A percentile compares a stretch with the other conserved stretches of the same genome.
phyloP scores from a whole-genome alignment of 2,888 invertebrate species.

The Stenodema calcarata region DNA sequence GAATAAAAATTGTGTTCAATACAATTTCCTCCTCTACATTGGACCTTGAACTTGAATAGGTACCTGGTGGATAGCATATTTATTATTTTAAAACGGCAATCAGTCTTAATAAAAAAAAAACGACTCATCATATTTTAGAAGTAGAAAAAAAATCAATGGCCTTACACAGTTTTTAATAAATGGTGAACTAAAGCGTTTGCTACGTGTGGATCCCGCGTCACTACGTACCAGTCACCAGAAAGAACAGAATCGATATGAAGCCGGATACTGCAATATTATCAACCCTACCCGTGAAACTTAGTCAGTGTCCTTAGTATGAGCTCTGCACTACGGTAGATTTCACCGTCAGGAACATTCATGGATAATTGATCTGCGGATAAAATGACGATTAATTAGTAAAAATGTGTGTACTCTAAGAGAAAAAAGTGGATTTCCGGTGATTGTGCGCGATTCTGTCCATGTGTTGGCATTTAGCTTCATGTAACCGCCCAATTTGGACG shows the following conservation, averaged over 20 bases:
- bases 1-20: too few species aligned
- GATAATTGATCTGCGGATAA: too few species aligned
- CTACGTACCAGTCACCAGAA: neutral
- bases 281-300: neutral
- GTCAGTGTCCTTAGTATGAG: neutral
- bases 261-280: slow-evolving; percentile 24
- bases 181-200: neutral
- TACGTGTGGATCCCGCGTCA: neutral
- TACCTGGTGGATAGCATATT: neutral
- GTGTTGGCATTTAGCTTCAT: too few species aligned
- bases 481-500: too few species aligned
- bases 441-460: too few species aligned
- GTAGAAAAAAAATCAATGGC: slow-evolving; percentile 11
- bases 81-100: neutral
- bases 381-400: too few species aligned
- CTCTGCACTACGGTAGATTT: neutral
- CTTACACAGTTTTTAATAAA: slow-evolving; percentile 27
- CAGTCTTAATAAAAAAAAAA: neutral
- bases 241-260: slow-evolving; percentile 12
- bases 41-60: neutral
- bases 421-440: too few species aligned
- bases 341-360: neutral
- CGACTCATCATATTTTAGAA: neutral
- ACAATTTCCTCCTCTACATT: too few species aligned
- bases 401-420: too few species aligned